Evolutionary conservation across 2,797 vertebrate species (phyloP), one percentile per base, ranked within the genome.

Genomic region (Tenualosa thibaudeaui): DNA sequence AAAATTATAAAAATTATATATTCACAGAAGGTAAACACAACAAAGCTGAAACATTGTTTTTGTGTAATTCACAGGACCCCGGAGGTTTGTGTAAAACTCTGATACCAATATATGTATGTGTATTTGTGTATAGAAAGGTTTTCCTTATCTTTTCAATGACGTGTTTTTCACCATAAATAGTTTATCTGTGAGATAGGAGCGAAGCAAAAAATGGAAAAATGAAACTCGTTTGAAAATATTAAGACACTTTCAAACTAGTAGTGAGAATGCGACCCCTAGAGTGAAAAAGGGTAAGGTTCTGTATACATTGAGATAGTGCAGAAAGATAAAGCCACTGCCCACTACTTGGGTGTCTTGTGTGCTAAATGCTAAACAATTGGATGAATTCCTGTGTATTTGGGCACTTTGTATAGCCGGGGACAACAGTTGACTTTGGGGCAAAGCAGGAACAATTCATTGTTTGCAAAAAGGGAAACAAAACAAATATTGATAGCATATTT

Each of bases 221-320:
- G 89, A 86, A 89, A 91, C 87, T 86, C 86, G 82, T 90, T 92
- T 92, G 91, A 86, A 93, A 94, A 94, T 93, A 93, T 93, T 93
- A 91, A 93, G 93, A 92, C 90, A 88, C 86, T 81, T 43, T 8
- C 83, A 84, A 84, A 89, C 87, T 83, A 90, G 89, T 90, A 91
- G 85, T 88, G 88, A 89, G 82, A 92, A 86, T 22, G 85, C 86
- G 91, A 85, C 84, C 65, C 85, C 1, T 8, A 81, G 86, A 86
- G 88, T 88, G 87, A 85, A 83, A 89, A 75, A 88, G 84, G 87
- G 87, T 88, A 85, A 3, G 2, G 71, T 51, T 78, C 83, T 84
- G 51, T 89, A 87, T 92, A 90, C 90, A 88, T 90, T 87, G 84
- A 88, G 91, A 93, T 90, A 89, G 85, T 84, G 85, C 19, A 58